phyloP scores from a whole-genome alignment of 53 echinoderm and acorn worm genomes.

The Holothuria leucospilota region DNA sequence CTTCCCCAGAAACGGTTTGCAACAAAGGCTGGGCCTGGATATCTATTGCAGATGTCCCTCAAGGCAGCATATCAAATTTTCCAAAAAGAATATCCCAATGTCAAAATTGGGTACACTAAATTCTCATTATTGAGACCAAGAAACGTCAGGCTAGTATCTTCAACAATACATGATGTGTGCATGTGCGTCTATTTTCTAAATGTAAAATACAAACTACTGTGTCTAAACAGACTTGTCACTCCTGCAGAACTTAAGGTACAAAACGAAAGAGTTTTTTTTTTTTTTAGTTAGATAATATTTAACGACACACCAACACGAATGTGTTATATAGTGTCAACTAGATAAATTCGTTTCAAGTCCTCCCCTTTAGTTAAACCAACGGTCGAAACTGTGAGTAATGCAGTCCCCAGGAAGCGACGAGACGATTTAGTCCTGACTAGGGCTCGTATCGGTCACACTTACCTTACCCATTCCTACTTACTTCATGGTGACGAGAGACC shows the following conservation, averaged over 20 bases:
- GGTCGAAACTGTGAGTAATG: no score
- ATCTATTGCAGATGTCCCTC: slow-evolving; percentile 19
- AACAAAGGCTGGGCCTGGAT: slow-evolving; percentile 42
- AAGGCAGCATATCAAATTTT: slow-evolving; percentile 34
- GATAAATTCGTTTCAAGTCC: no score
- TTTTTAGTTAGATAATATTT: no score
- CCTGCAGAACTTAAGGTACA: slow-evolving; percentile 15
- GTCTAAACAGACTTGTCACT: slow-evolving; percentile 21
- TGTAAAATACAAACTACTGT: slow-evolving; percentile 7
- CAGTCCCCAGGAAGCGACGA: no score
- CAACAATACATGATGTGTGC: slow-evolving; percentile 16
- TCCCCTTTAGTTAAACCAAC: no score
- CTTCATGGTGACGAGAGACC: no score
- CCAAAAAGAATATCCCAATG: slow-evolving; percentile 29
- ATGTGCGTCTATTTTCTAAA: slow-evolving; percentile 26
- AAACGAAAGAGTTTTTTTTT: neutral
- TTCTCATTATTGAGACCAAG: neutral
- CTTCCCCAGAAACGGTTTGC: slow-evolving; percentile 11
- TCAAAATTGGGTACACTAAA: slow-evolving; percentile 41
- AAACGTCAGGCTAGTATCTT: slow-evolving; percentile 26
- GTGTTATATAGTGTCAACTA: no score
- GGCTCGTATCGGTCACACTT: no score
- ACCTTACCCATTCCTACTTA: no score
- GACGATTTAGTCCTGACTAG: no score
- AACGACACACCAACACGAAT: no score